A percentile compares a stretch with the other conserved stretches of the same genome.
phyloP scores from a whole-genome alignment of 2,113 vertebrate genomes.

The Stegostoma tigrinum region DNA sequence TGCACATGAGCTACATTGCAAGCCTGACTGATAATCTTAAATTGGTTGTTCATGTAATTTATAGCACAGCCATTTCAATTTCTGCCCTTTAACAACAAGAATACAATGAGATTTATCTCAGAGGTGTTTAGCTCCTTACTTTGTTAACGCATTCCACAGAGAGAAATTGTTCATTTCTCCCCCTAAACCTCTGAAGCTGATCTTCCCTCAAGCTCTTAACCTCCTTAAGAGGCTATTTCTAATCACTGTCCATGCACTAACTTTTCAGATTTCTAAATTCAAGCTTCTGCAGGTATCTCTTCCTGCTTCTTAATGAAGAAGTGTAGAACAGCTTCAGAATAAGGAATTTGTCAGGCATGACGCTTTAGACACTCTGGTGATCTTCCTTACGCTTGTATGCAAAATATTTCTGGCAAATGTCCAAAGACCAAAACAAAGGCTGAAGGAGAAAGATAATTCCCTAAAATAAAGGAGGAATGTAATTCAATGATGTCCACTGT shows the following conservation, averaged over 20 bases:
- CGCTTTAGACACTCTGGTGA: not conserved
- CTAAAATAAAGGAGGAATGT: not conserved
- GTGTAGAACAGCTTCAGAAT: not conserved
- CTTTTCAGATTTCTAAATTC: not conserved
- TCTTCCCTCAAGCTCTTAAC: not conserved
- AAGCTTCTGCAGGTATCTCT: not conserved
- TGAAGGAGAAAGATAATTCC: not conserved
- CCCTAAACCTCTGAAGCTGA: not conserved
- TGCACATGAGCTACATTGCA: too few relatives aligned
- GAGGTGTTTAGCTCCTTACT: not conserved
- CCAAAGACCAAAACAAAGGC: not conserved
- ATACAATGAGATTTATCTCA: not conserved
- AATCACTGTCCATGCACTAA: not conserved
- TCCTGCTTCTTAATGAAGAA: not conserved
- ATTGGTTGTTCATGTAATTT: too few relatives aligned
- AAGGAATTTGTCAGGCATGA: not conserved
- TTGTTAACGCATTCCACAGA: not conserved
- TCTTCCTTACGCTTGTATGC: not conserved
- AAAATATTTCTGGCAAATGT: not conserved
- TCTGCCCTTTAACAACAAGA: too few relatives aligned
- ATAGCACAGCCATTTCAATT: too few relatives aligned
- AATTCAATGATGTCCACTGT: not conserved
- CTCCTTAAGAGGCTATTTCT: not conserved
- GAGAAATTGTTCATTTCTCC: not conserved
- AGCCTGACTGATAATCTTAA: too few relatives aligned